Evolutionary conservation across 2,797 vertebrate species (phyloP), one percentile per base, ranked within the genome.

Genomic region (Acipenser oxyrinchus): DNA sequence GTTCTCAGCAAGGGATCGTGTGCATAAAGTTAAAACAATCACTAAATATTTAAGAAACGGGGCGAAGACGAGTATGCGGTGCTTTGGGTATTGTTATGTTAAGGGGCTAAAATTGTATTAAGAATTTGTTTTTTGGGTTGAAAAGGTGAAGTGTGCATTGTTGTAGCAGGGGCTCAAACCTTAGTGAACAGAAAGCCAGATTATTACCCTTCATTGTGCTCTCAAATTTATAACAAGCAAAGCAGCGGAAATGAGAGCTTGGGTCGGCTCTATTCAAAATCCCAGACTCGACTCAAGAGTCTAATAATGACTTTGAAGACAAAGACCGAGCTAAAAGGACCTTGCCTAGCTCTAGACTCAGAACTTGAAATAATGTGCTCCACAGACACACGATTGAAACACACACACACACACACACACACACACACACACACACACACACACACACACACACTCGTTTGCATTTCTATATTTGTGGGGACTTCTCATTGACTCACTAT

Each of bases 201-300:
- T 37, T 18, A 23, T 9, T 48, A 49, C 51, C 52, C 66, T 49
- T 12, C 2, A 61, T 18, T 50, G 37, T 13, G 13, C 49, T 8
- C 15, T 48, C 10, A 62, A 55, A 59, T 60, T 13, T 11, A 6
- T 23, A 59, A 12, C 23, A 69, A 9, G 55, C 63, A 60, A 13
- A 51, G 49, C 55, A 49, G 49, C 55, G 55, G 63, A 53, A 50
- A 23, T 23, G 23, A 57, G 60, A 62, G 9, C 60, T 10, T 7
- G 13, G 60, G 10, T 10, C 12, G 48, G 49, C 15, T 49, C 64
- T 12, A 60, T 69, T 69, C 49, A 69, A n/a, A 64, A 58, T 62
- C 68, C 48, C 18, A 52, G 63, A 12, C 60, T 51, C 52, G 7
- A 63, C 49, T 65, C 51, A 18, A 60, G 62, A n/a, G 50, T 11